A percentile compares a stretch with the other conserved stretches of the same genome.
These are phyloP conservation scores for Synergus umbraculus DNA, from an alignment of 2,888 invertebrate species.

Conservation along the genomic window DNA sequence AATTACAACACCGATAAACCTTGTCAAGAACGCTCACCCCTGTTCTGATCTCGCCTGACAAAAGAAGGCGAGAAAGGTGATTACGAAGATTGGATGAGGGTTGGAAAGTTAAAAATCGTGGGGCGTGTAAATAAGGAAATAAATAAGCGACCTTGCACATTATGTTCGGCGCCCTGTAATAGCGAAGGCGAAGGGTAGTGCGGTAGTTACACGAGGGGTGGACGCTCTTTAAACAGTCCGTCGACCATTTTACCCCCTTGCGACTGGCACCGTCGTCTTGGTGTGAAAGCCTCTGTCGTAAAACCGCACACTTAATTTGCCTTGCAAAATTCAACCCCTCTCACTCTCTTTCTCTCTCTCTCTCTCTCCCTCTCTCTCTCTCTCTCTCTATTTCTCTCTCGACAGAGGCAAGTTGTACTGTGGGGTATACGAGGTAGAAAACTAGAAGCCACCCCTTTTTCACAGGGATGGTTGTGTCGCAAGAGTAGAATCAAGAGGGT, in stretches of 20 bases:
- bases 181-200: slow-evolving; percentile 43
- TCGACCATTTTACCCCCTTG: slow-evolving; percentile 60
- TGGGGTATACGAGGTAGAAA: neutral
- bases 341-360: slow-evolving; percentile 44
- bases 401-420: slow-evolving; percentile 36
- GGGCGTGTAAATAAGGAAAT: slow-evolving; percentile 45
- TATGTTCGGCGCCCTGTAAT: slow-evolving; percentile 55
- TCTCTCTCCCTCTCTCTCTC: slow-evolving; percentile 42
- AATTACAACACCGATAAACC: slow-evolving; percentile 2
- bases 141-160: slow-evolving; percentile 56
- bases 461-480: slow-evolving; percentile 35
- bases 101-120: slow-evolving; percentile 43
- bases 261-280: slow-evolving; percentile 58
- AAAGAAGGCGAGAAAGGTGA: slow-evolving; percentile 33
- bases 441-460: slow-evolving; percentile 42
- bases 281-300: slow-evolving; percentile 72
- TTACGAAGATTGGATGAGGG: slow-evolving; percentile 40
- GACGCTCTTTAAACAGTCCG: slow-evolving; percentile 68
- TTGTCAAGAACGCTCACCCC: neutral
- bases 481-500: slow-evolving; percentile 53
- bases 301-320: slow-evolving; percentile 77
- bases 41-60: neutral
- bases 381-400: slow-evolving; percentile 16
- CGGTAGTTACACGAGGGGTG: slow-evolving; percentile 46
- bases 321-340: slow-evolving; percentile 74